phyloP scores from a whole-genome alignment of 2,888 invertebrate species.

The Trissolcus brochymenae region DNA sequence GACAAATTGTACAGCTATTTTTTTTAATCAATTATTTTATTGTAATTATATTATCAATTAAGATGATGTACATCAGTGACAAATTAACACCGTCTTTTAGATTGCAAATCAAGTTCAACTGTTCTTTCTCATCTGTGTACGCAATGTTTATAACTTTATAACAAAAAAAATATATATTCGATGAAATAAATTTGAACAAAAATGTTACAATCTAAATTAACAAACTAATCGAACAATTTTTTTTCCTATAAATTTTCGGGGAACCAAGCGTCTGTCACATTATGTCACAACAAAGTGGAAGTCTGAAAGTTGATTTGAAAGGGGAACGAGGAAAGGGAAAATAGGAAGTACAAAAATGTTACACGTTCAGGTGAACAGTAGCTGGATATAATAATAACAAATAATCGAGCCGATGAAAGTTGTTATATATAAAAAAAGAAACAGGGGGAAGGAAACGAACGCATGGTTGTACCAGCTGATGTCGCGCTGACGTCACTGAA shows the following conservation, averaged over 20 bases:
- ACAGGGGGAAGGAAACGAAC: neutral
- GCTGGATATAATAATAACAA: neutral
- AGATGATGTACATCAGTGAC: conserved; percentile 3
- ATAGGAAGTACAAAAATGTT: neutral
- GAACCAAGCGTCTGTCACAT: too few relatives aligned
- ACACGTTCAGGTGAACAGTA: neutral
- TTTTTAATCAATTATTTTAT: conserved; percentile 9
- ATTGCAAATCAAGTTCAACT: conserved; percentile 5
- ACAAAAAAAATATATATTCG: conserved; percentile 21
- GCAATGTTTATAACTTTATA: conserved; percentile 29
- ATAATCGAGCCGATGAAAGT: neutral
- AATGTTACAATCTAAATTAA: neutral
- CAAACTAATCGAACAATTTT: neutral
- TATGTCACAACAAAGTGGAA: too few relatives aligned
- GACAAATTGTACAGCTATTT: conserved; percentile 16
- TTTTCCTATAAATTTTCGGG: neutral
- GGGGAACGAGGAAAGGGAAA: too few relatives aligned
- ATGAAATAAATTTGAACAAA: conserved; percentile 16
- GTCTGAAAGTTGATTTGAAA: too few relatives aligned
- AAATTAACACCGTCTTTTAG: conserved; percentile 10
- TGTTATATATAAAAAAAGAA: neutral
- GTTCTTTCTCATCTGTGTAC: conserved; percentile 13
- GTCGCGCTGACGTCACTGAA: conserved; percentile 70
- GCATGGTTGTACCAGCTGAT: conserved; percentile 67
- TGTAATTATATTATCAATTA: conserved; percentile 10